Conservation (phyloP, 2,888 invertebrate species). For the Caenorhabditis sulstoni region DNA sequence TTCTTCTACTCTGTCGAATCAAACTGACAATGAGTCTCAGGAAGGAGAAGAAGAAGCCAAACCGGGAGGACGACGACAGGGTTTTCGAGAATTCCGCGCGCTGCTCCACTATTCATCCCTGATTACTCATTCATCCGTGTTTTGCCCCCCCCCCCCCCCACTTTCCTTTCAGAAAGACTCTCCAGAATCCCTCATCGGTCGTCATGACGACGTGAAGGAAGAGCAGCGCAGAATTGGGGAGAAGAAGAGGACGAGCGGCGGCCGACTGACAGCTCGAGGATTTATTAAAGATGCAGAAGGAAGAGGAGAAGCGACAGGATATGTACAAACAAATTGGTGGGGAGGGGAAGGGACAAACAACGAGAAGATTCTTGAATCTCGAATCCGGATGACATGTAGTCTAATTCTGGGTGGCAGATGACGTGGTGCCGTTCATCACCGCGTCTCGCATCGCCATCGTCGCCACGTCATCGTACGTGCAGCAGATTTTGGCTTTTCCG, state of each 20-base stretch:
- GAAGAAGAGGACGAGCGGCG: conserved; percentile 14
- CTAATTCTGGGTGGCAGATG: not conserved
- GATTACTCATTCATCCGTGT: conserved; percentile 55
- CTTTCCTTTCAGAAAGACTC: conserved; percentile 22
- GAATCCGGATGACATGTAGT: too few relatives aligned
- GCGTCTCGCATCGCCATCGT: conserved; percentile 32
- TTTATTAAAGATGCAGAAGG: conserved; percentile 39
- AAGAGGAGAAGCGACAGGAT: conserved; percentile 2
- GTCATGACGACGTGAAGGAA: conserved; percentile 21
- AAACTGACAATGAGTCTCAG: not conserved
- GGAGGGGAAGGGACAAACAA: not conserved
- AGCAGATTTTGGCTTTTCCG: conserved; percentile 72
- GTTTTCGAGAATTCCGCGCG: conserved; percentile 10
- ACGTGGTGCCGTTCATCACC: conserved; percentile 3
- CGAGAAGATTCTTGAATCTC: not conserved
- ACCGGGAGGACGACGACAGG: not conserved
- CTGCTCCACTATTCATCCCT: conserved; percentile 46
- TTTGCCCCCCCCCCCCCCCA: conserved; percentile 10
- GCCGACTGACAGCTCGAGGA: conserved; percentile 28
- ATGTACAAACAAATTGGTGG: conserved; percentile 46
- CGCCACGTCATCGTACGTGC: conserved; percentile 63
- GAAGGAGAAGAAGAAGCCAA: conserved; percentile 9
- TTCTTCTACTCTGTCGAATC: not conserved
- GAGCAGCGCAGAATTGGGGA: not conserved
- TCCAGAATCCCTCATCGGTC: conserved; percentile 33